These are phyloP conservation scores for Criorhina ranunculi DNA, from an alignment of 2,888 invertebrate species.

Conservation along the genomic window DNA sequence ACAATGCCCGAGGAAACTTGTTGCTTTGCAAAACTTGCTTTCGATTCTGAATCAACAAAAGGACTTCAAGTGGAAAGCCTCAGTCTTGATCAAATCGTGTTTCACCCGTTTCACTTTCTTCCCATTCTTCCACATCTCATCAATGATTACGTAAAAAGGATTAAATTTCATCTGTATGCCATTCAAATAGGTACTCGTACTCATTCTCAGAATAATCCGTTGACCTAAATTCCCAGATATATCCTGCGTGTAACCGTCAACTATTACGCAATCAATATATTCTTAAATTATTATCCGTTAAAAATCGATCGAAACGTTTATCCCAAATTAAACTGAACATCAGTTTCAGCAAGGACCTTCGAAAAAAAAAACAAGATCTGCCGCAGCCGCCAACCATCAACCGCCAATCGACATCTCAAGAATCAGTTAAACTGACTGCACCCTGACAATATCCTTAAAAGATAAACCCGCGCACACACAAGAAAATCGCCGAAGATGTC, in stretches of 20 bases:
- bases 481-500: conserved; percentile 41
- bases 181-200: conserved; percentile 2
- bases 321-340: conserved; percentile 60
- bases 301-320: conserved; percentile 59
- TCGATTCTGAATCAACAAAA: no score
- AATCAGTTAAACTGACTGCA: conserved; percentile 33
- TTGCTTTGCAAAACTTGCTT: no score
- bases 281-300: conserved; percentile 9
- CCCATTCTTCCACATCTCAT: not conserved
- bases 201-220: conserved; percentile 22
- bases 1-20: no score
- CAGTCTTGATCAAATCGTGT: no score
- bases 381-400: conserved; percentile 27
- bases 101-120: no score
- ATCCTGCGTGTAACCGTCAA: conserved; percentile 34
- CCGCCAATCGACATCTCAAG: not conserved
- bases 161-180: conserved; percentile 61
- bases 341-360: conserved; percentile 58
- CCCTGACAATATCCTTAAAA: conserved; percentile 23
- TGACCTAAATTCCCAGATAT: conserved; percentile 40
- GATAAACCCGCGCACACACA: conserved; percentile 4
- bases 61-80: no score
- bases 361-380: conserved; percentile 1
- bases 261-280: conserved; percentile 31
- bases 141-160: conserved; percentile 45